phyloP scores from a whole-genome alignment of 2,113 vertebrate genomes.

The Brienomyrus longianalis region DNA sequence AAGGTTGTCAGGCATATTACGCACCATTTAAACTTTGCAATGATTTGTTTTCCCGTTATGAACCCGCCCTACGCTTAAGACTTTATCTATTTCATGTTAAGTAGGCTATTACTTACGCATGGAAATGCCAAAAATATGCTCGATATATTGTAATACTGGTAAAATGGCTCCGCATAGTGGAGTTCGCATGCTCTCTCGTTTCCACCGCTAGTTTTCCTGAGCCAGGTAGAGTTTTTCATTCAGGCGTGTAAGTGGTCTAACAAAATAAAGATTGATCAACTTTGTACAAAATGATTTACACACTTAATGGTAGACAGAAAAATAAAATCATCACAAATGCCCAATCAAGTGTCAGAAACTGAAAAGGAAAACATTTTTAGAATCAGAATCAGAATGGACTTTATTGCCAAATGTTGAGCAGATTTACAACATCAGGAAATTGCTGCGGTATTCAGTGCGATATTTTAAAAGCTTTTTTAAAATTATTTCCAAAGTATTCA shows the following conservation, averaged over 20 bases:
- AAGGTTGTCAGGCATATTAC: not conserved
- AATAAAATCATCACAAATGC: not conserved
- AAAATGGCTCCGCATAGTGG: not conserved
- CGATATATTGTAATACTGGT: not conserved
- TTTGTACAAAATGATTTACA: not conserved
- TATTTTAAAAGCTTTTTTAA: not conserved
- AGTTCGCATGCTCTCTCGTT: not conserved
- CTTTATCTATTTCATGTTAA: not conserved
- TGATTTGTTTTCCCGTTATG: not conserved
- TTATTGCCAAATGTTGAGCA: no score
- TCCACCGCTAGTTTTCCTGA: not conserved
- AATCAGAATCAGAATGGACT: no score
- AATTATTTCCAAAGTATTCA: not conserved
- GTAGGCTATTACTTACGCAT: not conserved
- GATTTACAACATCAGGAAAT: no score
- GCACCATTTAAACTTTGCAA: not conserved
- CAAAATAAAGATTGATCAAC: not conserved
- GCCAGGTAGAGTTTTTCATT: not conserved
- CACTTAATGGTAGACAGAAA: not conserved
- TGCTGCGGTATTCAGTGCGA: no score
- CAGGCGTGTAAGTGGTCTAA: not conserved
- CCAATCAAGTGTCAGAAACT: not conserved
- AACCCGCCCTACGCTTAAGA: not conserved
- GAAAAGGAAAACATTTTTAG: not conserved
- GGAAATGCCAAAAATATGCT: not conserved